Conservation (phyloP, 53 echinoderm and acorn worm species). For the Paelopatides confundens region DNA sequence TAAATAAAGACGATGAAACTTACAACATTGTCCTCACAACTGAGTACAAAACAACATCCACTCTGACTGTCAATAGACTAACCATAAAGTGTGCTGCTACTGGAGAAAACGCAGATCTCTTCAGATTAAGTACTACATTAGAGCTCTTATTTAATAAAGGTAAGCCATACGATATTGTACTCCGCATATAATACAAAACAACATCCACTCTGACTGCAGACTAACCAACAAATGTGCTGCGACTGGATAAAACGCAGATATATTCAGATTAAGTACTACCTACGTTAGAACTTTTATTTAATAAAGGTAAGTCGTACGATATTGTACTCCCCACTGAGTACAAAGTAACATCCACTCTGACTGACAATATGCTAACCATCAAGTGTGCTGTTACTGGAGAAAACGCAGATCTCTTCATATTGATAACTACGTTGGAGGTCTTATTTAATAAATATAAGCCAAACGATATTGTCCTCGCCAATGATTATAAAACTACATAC, state of each 20-base stretch:
- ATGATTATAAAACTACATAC: too few relatives aligned
- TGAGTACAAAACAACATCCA: not conserved
- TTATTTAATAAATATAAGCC: too few relatives aligned
- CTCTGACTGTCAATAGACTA: not conserved
- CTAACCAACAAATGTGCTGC: too few relatives aligned
- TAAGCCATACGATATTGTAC: too few relatives aligned
- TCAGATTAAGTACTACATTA: not conserved
- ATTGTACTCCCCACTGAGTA: not conserved
- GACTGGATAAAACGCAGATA: too few relatives aligned
- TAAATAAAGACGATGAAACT: not conserved
- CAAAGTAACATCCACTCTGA: not conserved
- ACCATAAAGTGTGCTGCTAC: not conserved
- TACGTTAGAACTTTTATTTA: too few relatives aligned
- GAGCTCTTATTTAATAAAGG: too few relatives aligned
- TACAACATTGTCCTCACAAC: not conserved
- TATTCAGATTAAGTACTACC: too few relatives aligned
- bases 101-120: not conserved
- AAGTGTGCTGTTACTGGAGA: not conserved
- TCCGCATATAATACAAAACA: too few relatives aligned
- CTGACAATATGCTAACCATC: not conserved
- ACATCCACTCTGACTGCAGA: too few relatives aligned
- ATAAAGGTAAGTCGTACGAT: not conserved
- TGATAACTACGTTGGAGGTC: not conserved
- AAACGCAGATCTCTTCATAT: not conserved
- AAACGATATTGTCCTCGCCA: too few relatives aligned